Conservation (phyloP, 2,888 invertebrate species). For the Orthosia incerta region DNA sequence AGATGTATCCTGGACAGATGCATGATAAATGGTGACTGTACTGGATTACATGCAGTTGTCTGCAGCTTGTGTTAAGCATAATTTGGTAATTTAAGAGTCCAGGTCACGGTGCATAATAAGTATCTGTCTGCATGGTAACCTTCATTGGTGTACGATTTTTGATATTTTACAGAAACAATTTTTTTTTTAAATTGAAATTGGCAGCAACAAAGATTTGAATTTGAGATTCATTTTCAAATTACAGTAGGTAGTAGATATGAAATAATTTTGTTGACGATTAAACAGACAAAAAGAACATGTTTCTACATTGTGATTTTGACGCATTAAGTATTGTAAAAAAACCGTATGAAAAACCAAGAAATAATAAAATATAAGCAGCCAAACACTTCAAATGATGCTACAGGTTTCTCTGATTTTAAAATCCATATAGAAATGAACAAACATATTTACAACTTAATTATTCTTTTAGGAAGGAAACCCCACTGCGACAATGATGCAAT, state of each 20-base stretch:
- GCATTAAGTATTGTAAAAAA: no score
- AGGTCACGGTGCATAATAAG: slow-evolving; percentile 77
- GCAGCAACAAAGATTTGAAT: neutral
- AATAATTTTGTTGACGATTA: no score
- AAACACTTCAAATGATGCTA: neutral
- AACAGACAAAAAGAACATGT: no score
- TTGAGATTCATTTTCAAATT: no score
- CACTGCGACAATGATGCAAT: slow-evolving; percentile 32
- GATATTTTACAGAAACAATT: neutral
- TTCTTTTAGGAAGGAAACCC: slow-evolving; percentile 56
- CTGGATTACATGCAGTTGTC: slow-evolving; percentile 83
- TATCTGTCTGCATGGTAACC: slow-evolving; percentile 69
- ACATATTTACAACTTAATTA: slow-evolving; percentile 47
- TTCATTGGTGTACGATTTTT: slow-evolving; percentile 64
- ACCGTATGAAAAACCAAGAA: neutral
- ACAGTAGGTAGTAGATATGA: no score
- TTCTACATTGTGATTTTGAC: no score
- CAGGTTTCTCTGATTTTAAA: slow-evolving; percentile 11
- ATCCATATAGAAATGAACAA: slow-evolving; percentile 23
- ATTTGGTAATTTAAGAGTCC: slow-evolving; percentile 83
- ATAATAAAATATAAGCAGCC: neutral
- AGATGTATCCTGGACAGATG: slow-evolving; percentile 70
- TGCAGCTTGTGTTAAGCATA: slow-evolving; percentile 82
- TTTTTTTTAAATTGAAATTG: no score
- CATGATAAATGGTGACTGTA: slow-evolving; percentile 77